Percentiles rank a stretch among this genome's conserved stretches.
phyloP scores from a whole-genome alignment of 2,797 vertebrate species.

The Karalla daura region DNA sequence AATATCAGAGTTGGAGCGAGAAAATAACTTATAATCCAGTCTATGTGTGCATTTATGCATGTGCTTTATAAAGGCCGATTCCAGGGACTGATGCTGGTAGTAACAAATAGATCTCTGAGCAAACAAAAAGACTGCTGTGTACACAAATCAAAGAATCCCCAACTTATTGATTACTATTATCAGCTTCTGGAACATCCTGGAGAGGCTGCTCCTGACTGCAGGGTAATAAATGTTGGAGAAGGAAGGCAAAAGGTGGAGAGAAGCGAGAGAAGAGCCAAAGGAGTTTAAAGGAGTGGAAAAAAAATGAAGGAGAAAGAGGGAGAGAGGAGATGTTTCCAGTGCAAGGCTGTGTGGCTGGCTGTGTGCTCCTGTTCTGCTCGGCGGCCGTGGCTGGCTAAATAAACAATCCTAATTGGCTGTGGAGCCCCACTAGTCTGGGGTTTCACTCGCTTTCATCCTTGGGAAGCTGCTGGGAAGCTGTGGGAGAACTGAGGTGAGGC shows the following conservation, averaged over 20 bases:
- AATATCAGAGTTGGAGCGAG: constrained; percentile 35
- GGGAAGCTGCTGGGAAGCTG: constrained; percentile 82
- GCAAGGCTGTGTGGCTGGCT: constrained; percentile 75
- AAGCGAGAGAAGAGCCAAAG: constrained; percentile 47
- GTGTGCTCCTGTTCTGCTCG: constrained; percentile 78
- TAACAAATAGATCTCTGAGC: constrained; percentile 31
- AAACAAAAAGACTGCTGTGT: constrained; percentile 29
- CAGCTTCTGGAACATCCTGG: constrained; percentile 23
- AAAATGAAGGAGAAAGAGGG: constrained; percentile 21
- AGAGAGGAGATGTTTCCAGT: constrained; percentile 66
- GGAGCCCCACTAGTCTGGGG: constrained; percentile 93
- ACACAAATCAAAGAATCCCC: constrained; percentile 14
- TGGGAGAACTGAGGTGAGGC: constrained; percentile 81
- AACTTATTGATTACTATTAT: constrained; percentile 35
- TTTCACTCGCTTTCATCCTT: constrained; percentile 85
- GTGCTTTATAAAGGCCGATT: constrained; percentile 14
- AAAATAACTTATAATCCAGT: constrained; percentile 37
- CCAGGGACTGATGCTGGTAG: constrained; percentile 6
- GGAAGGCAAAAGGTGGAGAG: constrained; percentile 39
- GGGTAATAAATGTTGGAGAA: constrained; percentile 34
- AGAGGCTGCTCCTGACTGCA: constrained; percentile 34
- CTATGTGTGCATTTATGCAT: constrained; percentile 27
- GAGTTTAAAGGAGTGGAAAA: constrained; percentile 67
- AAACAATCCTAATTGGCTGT: constrained; percentile 94
- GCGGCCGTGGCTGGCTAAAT: constrained; percentile 87